These are phyloP conservation scores for Hydractinia echinata DNA, from an alignment of 30 jellyfish, hydroid and myxozoan genomes.

Conservation along the genomic window DNA sequence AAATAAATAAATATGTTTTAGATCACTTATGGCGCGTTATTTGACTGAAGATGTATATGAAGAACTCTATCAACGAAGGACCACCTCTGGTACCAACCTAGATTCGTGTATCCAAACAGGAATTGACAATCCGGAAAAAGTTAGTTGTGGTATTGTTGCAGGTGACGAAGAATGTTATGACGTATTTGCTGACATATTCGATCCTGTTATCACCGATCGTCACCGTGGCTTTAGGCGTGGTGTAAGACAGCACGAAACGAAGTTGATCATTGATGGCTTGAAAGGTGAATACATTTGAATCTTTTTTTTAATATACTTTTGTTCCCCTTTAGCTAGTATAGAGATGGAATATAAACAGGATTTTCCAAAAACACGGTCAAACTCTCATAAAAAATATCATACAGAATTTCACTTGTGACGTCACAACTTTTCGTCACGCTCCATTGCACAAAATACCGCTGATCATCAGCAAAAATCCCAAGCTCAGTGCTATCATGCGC, in stretches of 20 bases:
- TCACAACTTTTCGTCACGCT: too few relatives aligned
- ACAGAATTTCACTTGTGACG: too few relatives aligned
- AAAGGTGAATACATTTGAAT: background rate
- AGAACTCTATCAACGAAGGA: background rate
- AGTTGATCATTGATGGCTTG: background rate
- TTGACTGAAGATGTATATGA: conserved; percentile 11
- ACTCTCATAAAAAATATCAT: too few relatives aligned
- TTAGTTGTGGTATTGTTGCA: conserved; percentile 41
- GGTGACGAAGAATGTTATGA: conserved; percentile 52
- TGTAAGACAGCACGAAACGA: background rate
- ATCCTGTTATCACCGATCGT: conserved; percentile 42
- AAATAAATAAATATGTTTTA: background rate
- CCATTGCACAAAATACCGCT: too few relatives aligned
- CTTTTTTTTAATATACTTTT: too few relatives aligned
- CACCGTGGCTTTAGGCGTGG: conserved; percentile 48
- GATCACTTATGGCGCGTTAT: conserved; percentile 35
- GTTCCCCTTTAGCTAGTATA: too few relatives aligned
- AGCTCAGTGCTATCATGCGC: too few relatives aligned
- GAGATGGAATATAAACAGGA: too few relatives aligned
- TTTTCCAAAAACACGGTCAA: too few relatives aligned
- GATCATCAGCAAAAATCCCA: too few relatives aligned
- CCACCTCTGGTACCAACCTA: conserved; percentile 30
- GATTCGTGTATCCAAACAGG: conserved; percentile 39
- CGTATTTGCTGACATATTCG: conserved; percentile 20
- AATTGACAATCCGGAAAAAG: conserved; percentile 29